phyloP scores from a whole-genome alignment of 2,113 vertebrate species.

The Anseranas semipalmata region DNA sequence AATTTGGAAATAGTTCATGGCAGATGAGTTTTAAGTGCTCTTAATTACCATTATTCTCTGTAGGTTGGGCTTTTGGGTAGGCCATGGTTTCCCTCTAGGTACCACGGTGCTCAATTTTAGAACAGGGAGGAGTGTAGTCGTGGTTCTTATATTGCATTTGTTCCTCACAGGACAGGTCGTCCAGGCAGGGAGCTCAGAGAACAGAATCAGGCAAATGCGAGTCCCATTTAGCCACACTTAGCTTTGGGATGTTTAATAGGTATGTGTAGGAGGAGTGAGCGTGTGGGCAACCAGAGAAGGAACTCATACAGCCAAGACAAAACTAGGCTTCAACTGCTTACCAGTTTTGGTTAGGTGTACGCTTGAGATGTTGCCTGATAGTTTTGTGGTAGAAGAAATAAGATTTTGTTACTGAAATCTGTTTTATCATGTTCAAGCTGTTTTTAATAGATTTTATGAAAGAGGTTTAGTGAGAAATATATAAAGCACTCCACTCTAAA shows the following conservation, averaged over 20 bases:
- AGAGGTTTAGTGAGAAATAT: not conserved
- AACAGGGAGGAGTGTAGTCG: too few relatives aligned
- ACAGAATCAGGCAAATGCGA: not conserved
- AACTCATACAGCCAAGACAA: not conserved
- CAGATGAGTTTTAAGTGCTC: not conserved
- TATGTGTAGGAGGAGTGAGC: not conserved
- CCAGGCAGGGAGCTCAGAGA: not conserved
- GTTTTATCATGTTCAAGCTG: not conserved
- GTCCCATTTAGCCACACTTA: too few relatives aligned
- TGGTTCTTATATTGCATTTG: not conserved
- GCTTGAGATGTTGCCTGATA: not conserved
- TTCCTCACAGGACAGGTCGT: not conserved
- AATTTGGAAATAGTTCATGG: not conserved
- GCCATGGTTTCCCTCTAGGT: not conserved
- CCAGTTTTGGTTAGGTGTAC: not conserved
- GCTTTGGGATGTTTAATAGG: not conserved
- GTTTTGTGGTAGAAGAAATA: not conserved
- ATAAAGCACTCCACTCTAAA: not conserved
- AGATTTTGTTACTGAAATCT: not conserved
- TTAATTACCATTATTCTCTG: not conserved
- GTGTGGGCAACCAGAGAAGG: not conserved
- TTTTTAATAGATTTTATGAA: not conserved
- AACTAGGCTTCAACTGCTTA: not conserved
- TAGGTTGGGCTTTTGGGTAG: not conserved
- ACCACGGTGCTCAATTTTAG: not conserved